phyloP scores from a whole-genome alignment of 1,140 invertebrate genomes.

The Dreissena rostriformis region DNA sequence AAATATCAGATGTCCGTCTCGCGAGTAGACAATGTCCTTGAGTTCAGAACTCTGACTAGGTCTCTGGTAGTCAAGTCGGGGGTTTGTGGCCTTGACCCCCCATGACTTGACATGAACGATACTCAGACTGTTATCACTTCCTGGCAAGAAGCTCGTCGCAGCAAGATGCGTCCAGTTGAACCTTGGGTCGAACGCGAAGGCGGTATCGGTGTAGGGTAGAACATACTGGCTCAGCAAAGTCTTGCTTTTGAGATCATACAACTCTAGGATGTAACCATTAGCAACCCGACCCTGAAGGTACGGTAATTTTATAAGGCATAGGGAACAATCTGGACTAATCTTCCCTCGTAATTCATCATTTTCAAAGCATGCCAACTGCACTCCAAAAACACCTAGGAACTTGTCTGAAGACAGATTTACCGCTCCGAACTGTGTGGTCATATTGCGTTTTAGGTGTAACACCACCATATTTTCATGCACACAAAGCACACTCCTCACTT shows the following conservation, averaged over 20 bases:
- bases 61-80: constrained; percentile 73
- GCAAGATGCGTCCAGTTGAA: constrained; percentile 77
- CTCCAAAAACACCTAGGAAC: constrained; percentile 79
- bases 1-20: constrained; percentile 78
- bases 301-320: constrained; percentile 78
- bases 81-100: constrained; percentile 74
- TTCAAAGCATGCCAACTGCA: constrained; percentile 77
- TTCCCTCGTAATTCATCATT: constrained; percentile 79
- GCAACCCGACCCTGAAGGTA: constrained; percentile 60
- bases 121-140: constrained; percentile 78
- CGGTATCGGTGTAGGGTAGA: constrained; percentile 71
- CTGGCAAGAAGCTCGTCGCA: constrained; percentile 76
- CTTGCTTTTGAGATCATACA: constrained; percentile 75
- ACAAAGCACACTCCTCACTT: constrained; percentile 80
- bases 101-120: constrained; percentile 71
- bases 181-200: constrained; percentile 79
- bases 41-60: constrained; percentile 73
- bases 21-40: constrained; percentile 77
- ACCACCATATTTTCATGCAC: constrained; percentile 76
- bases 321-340: constrained; percentile 79
- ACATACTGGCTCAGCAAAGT: constrained; percentile 72
- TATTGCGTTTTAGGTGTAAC: constrained; percentile 78
- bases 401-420: constrained; percentile 78
- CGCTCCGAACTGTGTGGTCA: constrained; percentile 80
- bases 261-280: constrained; percentile 73